Base-by-base conservation (phyloP, 2,797 vertebrate species). In the Florisuga fusca region DNA sequence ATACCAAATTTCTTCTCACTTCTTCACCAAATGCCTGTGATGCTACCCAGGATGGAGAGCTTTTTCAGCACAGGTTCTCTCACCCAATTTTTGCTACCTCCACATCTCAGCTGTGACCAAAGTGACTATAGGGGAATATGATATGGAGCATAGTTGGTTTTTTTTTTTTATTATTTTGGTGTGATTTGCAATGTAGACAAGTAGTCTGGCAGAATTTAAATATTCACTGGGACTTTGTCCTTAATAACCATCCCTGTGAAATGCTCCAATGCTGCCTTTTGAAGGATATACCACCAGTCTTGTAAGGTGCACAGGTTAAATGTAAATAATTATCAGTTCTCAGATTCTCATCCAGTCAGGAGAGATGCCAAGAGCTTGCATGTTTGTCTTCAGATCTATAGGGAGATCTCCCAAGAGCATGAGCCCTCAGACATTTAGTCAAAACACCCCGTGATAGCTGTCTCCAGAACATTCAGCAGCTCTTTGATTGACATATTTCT, bases 401-500 rank as follows among this genome's bases (percentile, higher is more conserved):
- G 75, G 88, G 93, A 96, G 94, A 91, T 95, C 93, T 95, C 94
- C 89, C 90, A 94, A 91, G 92, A 96, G 94, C 89, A 5, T 36
- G 55, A 96, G 94, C 91, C 95, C 91, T 82, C 59, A 97, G 89
- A 97, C 90, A 95, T 93, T 93, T 95, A 96, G 96, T 96, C 96
- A 96, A 96, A 97, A 97, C 94, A 96, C 87, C 83, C 64, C 80
- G 87, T 78, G 90, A 92, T 83, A 91, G 79, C 92, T 84, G 94
- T 94, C 97, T 97, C 92, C 94, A 94, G 95, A 96, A 96, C 77
- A 68, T 85, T 96, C 94, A 96, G 93, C 84, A 87, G 63, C 84
- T 78, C 82, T 66, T 75, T 96, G 97, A 97, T 90, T 97, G 95
- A 97, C 95, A 73, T 95, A 95, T 96, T 96, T 96, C 94, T 96